Evolutionary conservation across 2,888 invertebrate genomes (phyloP).

Genomic region (Imbricaverruca yamaguchii): DNA sequence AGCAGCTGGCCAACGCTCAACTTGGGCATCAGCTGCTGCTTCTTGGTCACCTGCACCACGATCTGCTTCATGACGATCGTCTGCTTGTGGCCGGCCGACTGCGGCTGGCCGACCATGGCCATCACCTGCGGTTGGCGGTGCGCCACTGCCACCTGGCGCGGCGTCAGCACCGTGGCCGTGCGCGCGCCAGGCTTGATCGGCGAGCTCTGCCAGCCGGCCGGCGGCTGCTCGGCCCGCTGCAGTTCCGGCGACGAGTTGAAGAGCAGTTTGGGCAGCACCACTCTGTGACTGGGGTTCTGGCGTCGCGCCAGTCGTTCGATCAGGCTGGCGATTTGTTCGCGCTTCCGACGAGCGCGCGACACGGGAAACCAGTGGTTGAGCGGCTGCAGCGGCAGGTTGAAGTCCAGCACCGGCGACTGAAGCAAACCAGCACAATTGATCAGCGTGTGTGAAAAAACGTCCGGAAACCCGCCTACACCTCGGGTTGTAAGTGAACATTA

Average conservation of each 20-base stretch:
- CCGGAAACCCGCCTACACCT: too few relatives aligned
- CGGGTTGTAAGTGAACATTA: too few relatives aligned
- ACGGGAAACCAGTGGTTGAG: neutral
- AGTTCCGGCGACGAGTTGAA: neutral
- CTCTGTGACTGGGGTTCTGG: neutral
- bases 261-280: neutral
- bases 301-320: slow-evolving; percentile 12
- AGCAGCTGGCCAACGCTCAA: too few relatives aligned
- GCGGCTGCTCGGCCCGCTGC: neutral
- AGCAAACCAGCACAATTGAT: too few relatives aligned
- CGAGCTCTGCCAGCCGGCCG: neutral
- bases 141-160: neutral
- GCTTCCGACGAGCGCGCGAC: slow-evolving; percentile 1
- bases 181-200: too few relatives aligned
- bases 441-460: too few relatives aligned
- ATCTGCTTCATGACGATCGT: neutral
- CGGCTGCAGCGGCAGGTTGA: slow-evolving; percentile 14
- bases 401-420: neutral
- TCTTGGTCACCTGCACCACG: neutral
- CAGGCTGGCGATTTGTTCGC: slow-evolving; percentile 1
- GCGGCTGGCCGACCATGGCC: neutral
- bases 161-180: neutral
- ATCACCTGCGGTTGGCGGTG: neutral
- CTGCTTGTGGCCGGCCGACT: neutral
- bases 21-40: too few relatives aligned